Evolutionary conservation across 2,888 invertebrate species (phyloP), one percentile per base, ranked within the genome.

Genomic region (Agonopterix alstromeriana): DNA sequence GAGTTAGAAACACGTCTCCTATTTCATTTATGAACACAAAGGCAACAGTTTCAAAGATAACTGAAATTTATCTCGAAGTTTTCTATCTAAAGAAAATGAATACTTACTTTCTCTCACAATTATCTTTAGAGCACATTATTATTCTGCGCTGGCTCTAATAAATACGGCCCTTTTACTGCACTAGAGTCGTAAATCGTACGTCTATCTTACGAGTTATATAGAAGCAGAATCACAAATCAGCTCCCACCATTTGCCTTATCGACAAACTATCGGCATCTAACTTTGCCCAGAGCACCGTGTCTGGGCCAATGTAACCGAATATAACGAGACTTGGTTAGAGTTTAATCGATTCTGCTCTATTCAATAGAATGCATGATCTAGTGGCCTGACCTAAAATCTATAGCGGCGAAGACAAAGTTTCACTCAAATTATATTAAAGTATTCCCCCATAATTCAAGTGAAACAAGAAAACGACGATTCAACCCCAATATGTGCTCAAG

Each of bases 401-500:
- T 48, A 48, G 51, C 50, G 44, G 36, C 49, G 48, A 46, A 56
- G 65, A 53, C 60, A 58, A 68, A 72, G 57, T 71, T 70, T 53
- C 57, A 50, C 52, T 53, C 56, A 68, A 76, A 78, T 74, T 73
- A 65, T 77, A 78, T 75, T 74, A 77, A 79, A 78, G 71, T 76
- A 73, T 70, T 70, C 69, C 63, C 52, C 76, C 67, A 80, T 83
- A 82, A 78, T 76, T 82, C 76, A 80, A 77, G 67, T 70, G 74
- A 75, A 82, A 82, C 79, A 80, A 79, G 80, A 76, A 81, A 82
- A 77, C 72, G 73, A 73, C 73, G 75, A 80, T 83, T 81, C 79
- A 80, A 82, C 82, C 83, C 76, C 82, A 84, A 85, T 85, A 86
- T 85, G 83, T 85, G 86, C 70, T 78, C 81, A 76, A 83, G 81